Evolutionary conservation across 2,113 vertebrate genomes (phyloP), one percentile per base, ranked within the genome.

Genomic region (Gallinago media): DNA sequence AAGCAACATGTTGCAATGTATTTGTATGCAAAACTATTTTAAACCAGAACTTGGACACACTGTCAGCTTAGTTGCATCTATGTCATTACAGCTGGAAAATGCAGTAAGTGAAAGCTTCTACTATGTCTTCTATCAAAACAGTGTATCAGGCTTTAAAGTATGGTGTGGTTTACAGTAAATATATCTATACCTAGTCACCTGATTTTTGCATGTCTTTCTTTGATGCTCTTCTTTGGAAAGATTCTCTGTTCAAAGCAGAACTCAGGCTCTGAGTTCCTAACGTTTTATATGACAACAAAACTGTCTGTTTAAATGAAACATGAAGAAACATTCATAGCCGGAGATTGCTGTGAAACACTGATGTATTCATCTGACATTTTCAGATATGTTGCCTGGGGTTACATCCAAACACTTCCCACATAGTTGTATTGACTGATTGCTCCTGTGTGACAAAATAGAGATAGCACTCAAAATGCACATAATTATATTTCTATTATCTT

Each of bases 341-440:
- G 82, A 96, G 66, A 70, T 79, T 68, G 58, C 49, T 76, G 66
- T 83, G 88, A 67, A 95, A 70, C 26, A 47, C 66, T 93, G 75
- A 93, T 79, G n/a, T 38, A 81, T 84, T 89, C 73, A 52, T 95
- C 47, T 83, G 89, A 94, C 92, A 85, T 95, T 96, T 97, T 94
- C 87, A 85, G 61, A 81, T 91, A 55, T 65, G 58, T 90, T 94
- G 92, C 85, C 93, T 92, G 54, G 34, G 32, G 91, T 90, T 94
- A 76, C 75, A 65, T 88, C 38, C 49, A 75, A 82, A 66, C 56
- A 89, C 36, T 79, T 87, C 74, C 82, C 55, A 93, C 23, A 44
- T 17, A 67, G 49, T 88, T 92, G 56, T 90, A 88, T 65, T 68
- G 78, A 90, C 40, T 61, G 40, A 18, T 92, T 88, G 23, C 21